Percentiles rank a stretch among this genome's conserved stretches.
Conservation (phyloP, 1,140 invertebrate genomes). For the Bombus superbus region DNA sequence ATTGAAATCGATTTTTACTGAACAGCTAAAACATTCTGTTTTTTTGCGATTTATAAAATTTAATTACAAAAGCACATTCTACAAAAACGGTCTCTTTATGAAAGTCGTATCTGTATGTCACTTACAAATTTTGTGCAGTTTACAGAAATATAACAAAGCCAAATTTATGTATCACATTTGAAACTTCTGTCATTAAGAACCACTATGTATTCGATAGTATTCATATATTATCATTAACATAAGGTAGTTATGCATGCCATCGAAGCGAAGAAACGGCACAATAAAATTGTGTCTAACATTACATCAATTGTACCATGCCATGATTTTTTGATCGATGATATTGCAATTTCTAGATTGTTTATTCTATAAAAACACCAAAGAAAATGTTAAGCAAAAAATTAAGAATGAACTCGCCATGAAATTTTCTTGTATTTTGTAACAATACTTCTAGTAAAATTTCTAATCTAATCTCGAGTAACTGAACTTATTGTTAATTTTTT, state of each 20-base stretch:
- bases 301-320: constrained; percentile 16
- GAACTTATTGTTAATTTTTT: constrained; percentile 23
- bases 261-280: constrained; percentile 16
- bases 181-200: constrained; percentile 25
- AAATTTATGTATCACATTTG: constrained; percentile 49
- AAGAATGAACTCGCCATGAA: background rate
- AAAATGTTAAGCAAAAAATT: constrained; percentile 6
- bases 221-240: constrained; percentile 25
- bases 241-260: constrained; percentile 35
- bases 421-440: background rate
- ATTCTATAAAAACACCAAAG: background rate
- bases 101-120: constrained; percentile 41
- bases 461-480: constrained; percentile 28
- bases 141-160: constrained; percentile 51
- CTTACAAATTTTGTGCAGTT: constrained; percentile 64
- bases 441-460: constrained; percentile 10
- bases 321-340: background rate
- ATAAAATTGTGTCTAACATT: constrained; percentile 26
- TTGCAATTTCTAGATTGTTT: constrained; percentile 8
- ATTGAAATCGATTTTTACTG: constrained; percentile 14
- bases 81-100: constrained; percentile 43
- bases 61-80: constrained; percentile 63
- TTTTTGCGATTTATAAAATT: constrained; percentile 61
- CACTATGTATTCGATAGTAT: constrained; percentile 42
- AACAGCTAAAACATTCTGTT: constrained; percentile 12